Percentiles rank a stretch among this genome's conserved stretches.
phyloP scores from a whole-genome alignment of 2,888 invertebrate genomes.

The Oligia latruncula region DNA sequence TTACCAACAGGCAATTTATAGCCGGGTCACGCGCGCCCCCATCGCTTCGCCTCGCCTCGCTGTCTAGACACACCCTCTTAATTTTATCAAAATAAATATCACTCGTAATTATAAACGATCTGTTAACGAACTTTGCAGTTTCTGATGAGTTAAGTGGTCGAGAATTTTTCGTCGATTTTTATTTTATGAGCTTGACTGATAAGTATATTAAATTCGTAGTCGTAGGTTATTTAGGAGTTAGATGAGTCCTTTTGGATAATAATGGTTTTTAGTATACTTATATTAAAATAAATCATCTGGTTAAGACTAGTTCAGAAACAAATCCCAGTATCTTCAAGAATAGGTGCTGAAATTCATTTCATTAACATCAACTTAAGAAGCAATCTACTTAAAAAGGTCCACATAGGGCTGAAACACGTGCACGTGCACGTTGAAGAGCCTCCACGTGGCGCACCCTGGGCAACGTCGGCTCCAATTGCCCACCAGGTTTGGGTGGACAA shows the following conservation, averaged over 20 bases:
- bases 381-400: not conserved
- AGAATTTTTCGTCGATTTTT: not conserved
- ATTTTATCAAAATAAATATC: conserved; percentile 61
- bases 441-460: too few relatives aligned
- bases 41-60: conserved; percentile 51
- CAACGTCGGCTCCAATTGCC: too few relatives aligned
- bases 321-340: not conserved
- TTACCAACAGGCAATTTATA: conserved; percentile 62
- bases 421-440: too few relatives aligned
- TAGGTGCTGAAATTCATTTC: not conserved
- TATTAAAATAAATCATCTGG: not conserved
- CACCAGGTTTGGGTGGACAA: too few relatives aligned
- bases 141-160: conserved; percentile 1
- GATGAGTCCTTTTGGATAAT: not conserved
- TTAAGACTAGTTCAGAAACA: not conserved
- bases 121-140: conserved; percentile 33
- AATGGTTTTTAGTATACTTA: not conserved
- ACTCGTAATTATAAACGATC: conserved; percentile 52
- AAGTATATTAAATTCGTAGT: too few relatives aligned
- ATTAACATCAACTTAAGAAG: not conserved
- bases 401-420: not conserved
- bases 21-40: conserved; percentile 64
- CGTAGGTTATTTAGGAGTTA: not conserved
- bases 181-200: not conserved
- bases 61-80: conserved; percentile 66